Percentiles rank a stretch among this genome's conserved stretches.
These are phyloP conservation scores for Heliothis virescens DNA, from an alignment of 1,140 invertebrate species.

Conservation along the genomic window DNA sequence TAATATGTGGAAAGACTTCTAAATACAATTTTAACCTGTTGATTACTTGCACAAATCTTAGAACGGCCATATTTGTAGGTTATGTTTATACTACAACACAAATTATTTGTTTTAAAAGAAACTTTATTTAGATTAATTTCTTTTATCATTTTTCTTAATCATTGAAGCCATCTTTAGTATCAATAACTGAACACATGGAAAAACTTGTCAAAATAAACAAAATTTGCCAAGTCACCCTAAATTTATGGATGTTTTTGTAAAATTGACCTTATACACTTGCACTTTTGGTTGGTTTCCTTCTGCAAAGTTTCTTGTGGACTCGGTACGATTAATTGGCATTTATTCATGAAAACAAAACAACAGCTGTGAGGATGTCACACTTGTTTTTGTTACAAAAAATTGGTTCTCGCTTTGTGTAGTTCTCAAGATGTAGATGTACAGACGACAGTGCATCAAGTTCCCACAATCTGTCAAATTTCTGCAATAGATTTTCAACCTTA, in stretches of 20 bases:
- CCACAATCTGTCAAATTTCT: too few relatives aligned
- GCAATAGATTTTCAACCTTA: too few relatives aligned
- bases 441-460: too few relatives aligned
- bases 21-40: background rate
- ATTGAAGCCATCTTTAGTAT: background rate
- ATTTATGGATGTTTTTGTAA: background rate
- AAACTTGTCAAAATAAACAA: background rate
- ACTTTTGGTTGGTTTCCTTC: slow-evolving; percentile 2
- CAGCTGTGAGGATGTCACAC: background rate
- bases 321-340: slow-evolving; percentile 12
- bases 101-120: background rate
- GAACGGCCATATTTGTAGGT: background rate
- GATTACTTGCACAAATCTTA: background rate
- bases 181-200: background rate
- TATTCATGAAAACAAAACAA: slow-evolving; percentile 30
- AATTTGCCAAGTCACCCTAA: slow-evolving; percentile 39
- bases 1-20: background rate
- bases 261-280: background rate
- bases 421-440: background rate
- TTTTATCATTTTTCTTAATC: too few relatives aligned
- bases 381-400: slow-evolving; percentile 7
- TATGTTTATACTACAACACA: background rate
- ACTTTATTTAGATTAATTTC: too few relatives aligned
- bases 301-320: background rate
- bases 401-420: background rate